Conservation (phyloP, 2,113 vertebrate genomes). For the Pseudonaja textilis region DNA sequence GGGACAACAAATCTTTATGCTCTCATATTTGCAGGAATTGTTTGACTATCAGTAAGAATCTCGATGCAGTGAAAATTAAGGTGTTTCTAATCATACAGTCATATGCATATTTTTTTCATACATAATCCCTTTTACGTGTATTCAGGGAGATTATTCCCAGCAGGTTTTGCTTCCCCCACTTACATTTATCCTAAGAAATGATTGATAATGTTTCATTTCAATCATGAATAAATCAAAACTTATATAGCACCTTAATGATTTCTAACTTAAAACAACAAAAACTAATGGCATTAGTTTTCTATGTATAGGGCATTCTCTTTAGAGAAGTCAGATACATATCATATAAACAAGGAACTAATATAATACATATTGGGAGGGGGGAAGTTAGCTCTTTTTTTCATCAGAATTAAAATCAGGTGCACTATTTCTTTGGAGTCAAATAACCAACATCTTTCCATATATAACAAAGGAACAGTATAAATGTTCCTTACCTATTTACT, state of each 20-base stretch:
- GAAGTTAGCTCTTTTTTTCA: neutral
- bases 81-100: neutral
- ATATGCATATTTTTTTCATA: neutral
- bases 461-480: neutral
- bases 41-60: neutral
- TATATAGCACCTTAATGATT: neutral
- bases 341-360: neutral
- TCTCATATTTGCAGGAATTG: neutral
- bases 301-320: neutral
- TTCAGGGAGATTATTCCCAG: neutral
- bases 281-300: neutral
- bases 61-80: neutral
- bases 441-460: neutral
- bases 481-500: neutral
- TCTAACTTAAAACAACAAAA: neutral
- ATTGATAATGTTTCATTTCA: neutral
- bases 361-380: neutral
- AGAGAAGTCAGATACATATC: conserved; percentile 10
- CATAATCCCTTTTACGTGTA: neutral
- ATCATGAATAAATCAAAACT: neutral
- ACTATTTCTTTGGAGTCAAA: neutral
- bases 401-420: neutral
- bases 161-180: neutral
- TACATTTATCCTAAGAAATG: neutral
- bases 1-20: neutral